These are phyloP conservation scores for Rhabdophis nuchalis DNA, from an alignment of 2,797 vertebrate genomes.

Conservation along the genomic window DNA sequence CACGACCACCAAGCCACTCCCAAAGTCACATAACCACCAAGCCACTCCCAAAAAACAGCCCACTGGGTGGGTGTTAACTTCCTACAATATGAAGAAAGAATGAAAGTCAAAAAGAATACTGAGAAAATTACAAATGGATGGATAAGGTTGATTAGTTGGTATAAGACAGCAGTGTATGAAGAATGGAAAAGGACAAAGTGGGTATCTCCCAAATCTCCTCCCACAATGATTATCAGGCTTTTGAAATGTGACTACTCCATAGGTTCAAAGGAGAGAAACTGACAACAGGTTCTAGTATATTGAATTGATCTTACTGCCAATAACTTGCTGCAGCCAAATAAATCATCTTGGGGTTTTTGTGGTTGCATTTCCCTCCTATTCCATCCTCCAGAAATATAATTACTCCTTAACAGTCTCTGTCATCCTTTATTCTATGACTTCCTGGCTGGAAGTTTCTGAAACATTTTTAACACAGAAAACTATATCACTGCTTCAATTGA, in stretches of 20 bases:
- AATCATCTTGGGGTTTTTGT: background rate
- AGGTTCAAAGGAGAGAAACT: background rate
- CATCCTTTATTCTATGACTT: slow-evolving; percentile 17
- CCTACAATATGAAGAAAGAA: background rate
- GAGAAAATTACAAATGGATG: background rate
- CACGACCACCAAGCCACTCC: too few species aligned
- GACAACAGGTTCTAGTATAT: background rate
- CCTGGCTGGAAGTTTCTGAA: slow-evolving; percentile 21
- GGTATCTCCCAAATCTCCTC: background rate
- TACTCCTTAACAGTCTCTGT: slow-evolving; percentile 1
- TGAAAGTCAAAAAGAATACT: background rate
- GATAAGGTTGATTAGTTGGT: background rate
- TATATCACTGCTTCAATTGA: slow-evolving; percentile 30
- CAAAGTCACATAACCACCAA: too few species aligned
- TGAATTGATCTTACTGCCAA: slow-evolving; percentile 14
- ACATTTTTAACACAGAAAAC: background rate
- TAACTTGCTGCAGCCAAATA: slow-evolving; percentile 21
- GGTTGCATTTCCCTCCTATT: background rate
- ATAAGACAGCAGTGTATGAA: background rate
- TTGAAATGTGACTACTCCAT: slow-evolving; percentile 4
- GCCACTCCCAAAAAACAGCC: too few species aligned
- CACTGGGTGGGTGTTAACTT: too few species aligned
- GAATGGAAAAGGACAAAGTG: background rate
- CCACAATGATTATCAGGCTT: background rate
- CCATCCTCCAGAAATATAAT: background rate